Evolutionary conservation across 2,113 vertebrate genomes (phyloP).

Genomic region (Microcebus lehilahytsara): DNA sequence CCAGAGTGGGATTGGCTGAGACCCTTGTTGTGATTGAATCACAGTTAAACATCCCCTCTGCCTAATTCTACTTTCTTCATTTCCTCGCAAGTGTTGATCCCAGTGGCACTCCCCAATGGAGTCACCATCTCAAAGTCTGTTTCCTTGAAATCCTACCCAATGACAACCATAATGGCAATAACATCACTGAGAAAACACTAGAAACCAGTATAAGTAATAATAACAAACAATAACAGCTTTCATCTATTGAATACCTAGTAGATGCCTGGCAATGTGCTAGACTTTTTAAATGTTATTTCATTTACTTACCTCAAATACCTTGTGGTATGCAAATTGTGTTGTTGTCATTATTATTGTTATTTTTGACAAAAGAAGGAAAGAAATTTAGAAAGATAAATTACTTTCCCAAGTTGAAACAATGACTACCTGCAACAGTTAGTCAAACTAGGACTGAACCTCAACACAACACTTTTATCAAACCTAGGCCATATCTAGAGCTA

Average conservation of each 20-base stretch:
- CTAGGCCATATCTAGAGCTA: background rate
- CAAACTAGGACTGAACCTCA: background rate
- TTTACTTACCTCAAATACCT: background rate
- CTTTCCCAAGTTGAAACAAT: background rate
- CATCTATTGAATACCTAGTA: background rate
- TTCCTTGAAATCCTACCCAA: background rate
- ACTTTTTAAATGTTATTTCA: background rate
- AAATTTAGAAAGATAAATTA: background rate
- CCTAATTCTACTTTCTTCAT: background rate
- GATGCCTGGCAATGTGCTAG: background rate
- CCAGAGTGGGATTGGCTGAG: background rate
- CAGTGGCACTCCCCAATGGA: too few species aligned
- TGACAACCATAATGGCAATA: background rate
- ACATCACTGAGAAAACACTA: background rate
- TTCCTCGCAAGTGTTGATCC: background rate
- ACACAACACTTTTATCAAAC: background rate
- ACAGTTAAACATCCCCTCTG: background rate
- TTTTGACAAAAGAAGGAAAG: background rate
- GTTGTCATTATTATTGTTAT: background rate
- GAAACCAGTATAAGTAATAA: background rate
- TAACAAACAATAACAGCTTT: background rate
- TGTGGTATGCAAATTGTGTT: background rate
- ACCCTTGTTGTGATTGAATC: background rate
- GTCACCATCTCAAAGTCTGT: background rate
- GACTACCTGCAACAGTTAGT: background rate